Conservation (phyloP, 1,140 invertebrate genomes). For the Lethocerus indicus region DNA sequence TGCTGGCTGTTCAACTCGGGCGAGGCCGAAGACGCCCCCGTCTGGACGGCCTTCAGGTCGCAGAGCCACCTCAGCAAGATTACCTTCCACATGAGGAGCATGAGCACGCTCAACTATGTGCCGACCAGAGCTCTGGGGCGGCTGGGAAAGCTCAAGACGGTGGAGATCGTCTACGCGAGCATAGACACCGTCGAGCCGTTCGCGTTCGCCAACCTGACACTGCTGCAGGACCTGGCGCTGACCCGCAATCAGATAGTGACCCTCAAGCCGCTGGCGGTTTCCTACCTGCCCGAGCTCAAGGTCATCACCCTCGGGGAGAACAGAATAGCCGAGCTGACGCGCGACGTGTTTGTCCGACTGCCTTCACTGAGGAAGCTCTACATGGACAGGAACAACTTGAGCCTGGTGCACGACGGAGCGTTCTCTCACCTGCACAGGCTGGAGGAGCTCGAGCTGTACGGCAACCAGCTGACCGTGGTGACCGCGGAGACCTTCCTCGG, state of each 20-base stretch:
- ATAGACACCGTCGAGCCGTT: constrained; percentile 44
- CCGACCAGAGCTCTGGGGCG: constrained; percentile 45
- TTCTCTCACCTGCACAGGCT: constrained; percentile 45
- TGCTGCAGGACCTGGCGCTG: constrained; percentile 43
- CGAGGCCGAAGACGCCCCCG: constrained; percentile 37
- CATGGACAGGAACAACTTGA: constrained; percentile 52
- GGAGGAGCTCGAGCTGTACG: constrained; percentile 45
- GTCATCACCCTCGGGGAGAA: constrained; percentile 52
- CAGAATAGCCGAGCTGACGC: constrained; percentile 46
- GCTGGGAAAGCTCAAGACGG: constrained; percentile 39
- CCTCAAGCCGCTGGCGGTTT: constrained; percentile 44
- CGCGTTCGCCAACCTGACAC: constrained; percentile 49
- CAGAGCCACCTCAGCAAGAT: constrained; percentile 49
- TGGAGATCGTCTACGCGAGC: constrained; percentile 50
- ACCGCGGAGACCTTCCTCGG: constrained; percentile 52
- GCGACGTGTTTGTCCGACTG: constrained; percentile 47
- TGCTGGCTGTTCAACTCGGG: constrained; percentile 46
- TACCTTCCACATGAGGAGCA: constrained; percentile 44
- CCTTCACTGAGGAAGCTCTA: constrained; percentile 44
- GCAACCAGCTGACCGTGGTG: constrained; percentile 48
- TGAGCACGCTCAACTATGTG: constrained; percentile 43
- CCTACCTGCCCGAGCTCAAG: constrained; percentile 41
- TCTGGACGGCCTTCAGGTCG: constrained; percentile 46
- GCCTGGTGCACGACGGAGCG: constrained; percentile 47
- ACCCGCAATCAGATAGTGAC: constrained; percentile 44